Conservation (phyloP, 2,888 invertebrate species). For the Leucoma salicis region DNA sequence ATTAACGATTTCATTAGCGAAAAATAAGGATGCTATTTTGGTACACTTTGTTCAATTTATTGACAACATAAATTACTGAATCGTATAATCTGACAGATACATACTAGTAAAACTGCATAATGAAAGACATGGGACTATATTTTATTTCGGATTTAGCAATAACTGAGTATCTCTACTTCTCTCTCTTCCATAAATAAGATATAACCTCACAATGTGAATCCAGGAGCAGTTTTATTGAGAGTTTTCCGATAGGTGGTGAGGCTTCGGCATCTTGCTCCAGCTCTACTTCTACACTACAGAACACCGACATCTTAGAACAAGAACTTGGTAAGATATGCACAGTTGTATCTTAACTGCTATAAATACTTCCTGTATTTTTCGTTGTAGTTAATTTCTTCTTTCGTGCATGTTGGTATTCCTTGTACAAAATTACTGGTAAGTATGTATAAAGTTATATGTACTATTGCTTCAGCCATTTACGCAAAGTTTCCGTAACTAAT, state of each 20-base stretch:
- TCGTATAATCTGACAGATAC: too few relatives aligned
- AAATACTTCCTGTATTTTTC: neutral
- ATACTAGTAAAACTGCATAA: too few relatives aligned
- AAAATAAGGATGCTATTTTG: too few relatives aligned
- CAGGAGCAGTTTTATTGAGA: conserved; percentile 32
- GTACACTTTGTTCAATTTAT: too few relatives aligned
- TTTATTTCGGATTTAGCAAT: too few relatives aligned
- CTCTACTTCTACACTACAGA: conserved; percentile 42
- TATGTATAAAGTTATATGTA: conserved; percentile 6
- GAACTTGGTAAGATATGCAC: conserved; percentile 65
- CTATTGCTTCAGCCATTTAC: conserved; percentile 13
- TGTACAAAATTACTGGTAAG: neutral
- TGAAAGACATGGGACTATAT: too few relatives aligned
- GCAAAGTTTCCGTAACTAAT: conserved; percentile 10
- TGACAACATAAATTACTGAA: too few relatives aligned
- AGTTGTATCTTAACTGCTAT: neutral
- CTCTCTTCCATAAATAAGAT: too few relatives aligned
- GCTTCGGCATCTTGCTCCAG: conserved; percentile 59
- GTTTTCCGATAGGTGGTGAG: conserved; percentile 61
- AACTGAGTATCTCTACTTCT: too few relatives aligned
- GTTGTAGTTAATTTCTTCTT: neutral
- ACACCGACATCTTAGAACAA: conserved; percentile 61
- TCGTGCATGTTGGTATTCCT: neutral
- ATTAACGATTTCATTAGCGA: too few relatives aligned
- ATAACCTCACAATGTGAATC: too few relatives aligned